Evolutionary conservation across 2,113 vertebrate genomes (phyloP), one percentile per base, ranked within the genome.

Genomic region (Plotosus lineatus): DNA sequence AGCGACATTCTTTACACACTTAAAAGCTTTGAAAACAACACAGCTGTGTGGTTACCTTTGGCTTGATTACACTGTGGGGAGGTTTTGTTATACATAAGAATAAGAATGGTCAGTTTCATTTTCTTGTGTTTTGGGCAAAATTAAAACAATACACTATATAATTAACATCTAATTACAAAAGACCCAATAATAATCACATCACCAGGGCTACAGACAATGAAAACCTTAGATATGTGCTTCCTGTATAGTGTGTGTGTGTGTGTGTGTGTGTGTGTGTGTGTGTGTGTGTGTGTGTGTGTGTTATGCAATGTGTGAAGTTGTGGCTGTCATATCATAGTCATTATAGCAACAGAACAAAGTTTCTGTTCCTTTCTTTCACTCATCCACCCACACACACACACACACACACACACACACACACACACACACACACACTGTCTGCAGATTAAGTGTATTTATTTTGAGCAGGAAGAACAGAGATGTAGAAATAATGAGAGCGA

Each of bases 311-410:
- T 48, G 44, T 26, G 58, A 46, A n/a, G 77, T 36, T 2, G 28
- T 68, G 36, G 28, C 36, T 53, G 48, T 53, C 36, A 50, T 78
- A 21, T 68, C 23, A n/a, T 68, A 36, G 77, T 79, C 36, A 42
- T 79, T 79, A 55, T 48, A 69, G 77, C 50, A 42, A 51, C 77
- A 55, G 77, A 51, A 53, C 63, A 79, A 79, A 55, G 36, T 63
- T 78, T 50, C 46, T 40, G 31, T 51, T 65, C 44, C 23, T 78
- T 33, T 40, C 46, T 17, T 23, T 17, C 51, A 55, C 51, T 17
- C 51, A 55, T 17, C 12, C 51, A 55, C 51, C 15, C 69, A 63
- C 31, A 44, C 38, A 69, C 65, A 69, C 65, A 44, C 65, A 19
- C 68, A 44, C 38, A 44, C 66, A 44, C 66, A 44, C 65, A 69